A percentile compares a stretch with the other conserved stretches of the same genome.
Conservation (phyloP, 2,888 invertebrate genomes). For the Amiota minor region DNA sequence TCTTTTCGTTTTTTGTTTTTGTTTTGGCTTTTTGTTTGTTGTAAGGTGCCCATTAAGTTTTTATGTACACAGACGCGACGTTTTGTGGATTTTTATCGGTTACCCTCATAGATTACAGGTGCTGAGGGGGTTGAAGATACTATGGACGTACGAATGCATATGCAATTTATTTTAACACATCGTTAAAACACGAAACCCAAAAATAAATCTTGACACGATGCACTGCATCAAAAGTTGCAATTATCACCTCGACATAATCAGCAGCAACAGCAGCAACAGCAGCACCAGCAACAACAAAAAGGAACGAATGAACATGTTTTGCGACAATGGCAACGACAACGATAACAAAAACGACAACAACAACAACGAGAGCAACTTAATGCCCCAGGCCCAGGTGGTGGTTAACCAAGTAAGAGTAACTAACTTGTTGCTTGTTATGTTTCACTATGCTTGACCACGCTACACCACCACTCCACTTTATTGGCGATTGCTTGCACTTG, state of each 20-base stretch:
- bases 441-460: slow-evolving; percentile 53
- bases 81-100: slow-evolving; percentile 57
- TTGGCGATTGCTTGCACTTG: slow-evolving; percentile 31
- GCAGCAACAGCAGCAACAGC: slow-evolving; percentile 41
- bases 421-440: not conserved
- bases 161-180: slow-evolving; percentile 72
- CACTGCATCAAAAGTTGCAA: slow-evolving; percentile 60
- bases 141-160: slow-evolving; percentile 40
- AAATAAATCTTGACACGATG: slow-evolving; percentile 69
- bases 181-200: slow-evolving; percentile 61
- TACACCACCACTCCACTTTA: slow-evolving; percentile 54
- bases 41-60: slow-evolving; percentile 51
- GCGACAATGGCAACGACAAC: slow-evolving; percentile 28
- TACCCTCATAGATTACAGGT: not conserved
- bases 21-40: slow-evolving; percentile 23
- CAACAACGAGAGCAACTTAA: slow-evolving; percentile 61
- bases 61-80: slow-evolving; percentile 64
- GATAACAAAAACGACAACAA: slow-evolving; percentile 34
- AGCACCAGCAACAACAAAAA: slow-evolving; percentile 31
- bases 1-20: slow-evolving; percentile 46
- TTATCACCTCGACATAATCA: slow-evolving; percentile 71
- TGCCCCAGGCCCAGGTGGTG: slow-evolving; percentile 54
- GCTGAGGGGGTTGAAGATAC: not conserved
- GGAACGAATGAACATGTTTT: slow-evolving; percentile 17
- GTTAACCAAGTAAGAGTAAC: slow-evolving; percentile 10